Evolutionary conservation across 2,797 vertebrate genomes (phyloP), one percentile per base, ranked within the genome.

Genomic region (Notoglanidium macrostoma): DNA sequence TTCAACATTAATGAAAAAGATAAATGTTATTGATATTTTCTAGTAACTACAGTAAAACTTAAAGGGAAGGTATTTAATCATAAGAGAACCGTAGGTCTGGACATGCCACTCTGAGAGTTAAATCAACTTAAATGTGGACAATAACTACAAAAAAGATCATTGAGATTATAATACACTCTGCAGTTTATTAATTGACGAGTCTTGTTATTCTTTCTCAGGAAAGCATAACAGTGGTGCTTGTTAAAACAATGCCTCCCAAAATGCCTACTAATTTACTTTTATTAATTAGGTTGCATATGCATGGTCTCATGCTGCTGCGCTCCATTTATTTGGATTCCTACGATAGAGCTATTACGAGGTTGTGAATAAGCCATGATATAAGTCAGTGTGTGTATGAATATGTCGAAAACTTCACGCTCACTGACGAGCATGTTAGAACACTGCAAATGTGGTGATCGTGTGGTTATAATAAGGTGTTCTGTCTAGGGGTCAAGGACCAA

Each of bases 321-420:
- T 79, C 19, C 65, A 85, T 79, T 87, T 49, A 51, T 72, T 82
- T 35, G 46, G 44, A 85, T 88, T 63, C 49, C 65, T 61, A 59
- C 51, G 61, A 57, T 49, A 74, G 55, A 63, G 59, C 67, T 74
- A 55, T 83, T 72, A 72, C 40, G 26, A 17, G 65, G 5, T 21
- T 85, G 26, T 84, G 73, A 87, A n/a, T 29, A 49, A 54, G 59
- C n/a, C 72, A 55, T 44, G 59, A 67, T 11, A 35, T n/a, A 63
- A 44, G 35, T 61, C 23, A 55, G 4, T 55, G 46, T 26, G 10
- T 55, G 11, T 78, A 4, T 78, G 76, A 32, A 57, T 67, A 44
- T 15, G 21, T 54, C n/a, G 12, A 72, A 79, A 46, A 80, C 12
- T 57, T 14, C 74, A 77, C 3, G 3, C 40, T 78, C 17, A 44